Conservation (phyloP, 2,888 invertebrate genomes). For the Gastrophysa polygoni region DNA sequence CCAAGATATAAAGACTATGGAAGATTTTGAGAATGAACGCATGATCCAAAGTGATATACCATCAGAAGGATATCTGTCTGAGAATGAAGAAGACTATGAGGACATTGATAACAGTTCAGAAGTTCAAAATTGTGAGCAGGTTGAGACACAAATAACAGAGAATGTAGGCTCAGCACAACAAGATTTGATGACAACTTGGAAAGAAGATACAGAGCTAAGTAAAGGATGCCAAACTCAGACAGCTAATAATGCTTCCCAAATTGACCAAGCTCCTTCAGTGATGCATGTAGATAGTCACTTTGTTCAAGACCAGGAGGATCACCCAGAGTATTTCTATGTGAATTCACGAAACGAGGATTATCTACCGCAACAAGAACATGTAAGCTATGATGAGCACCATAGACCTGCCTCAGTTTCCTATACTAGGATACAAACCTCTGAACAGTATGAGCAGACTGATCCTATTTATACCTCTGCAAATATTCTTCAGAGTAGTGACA, state of each 20-base stretch:
- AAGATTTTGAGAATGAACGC: slow-evolving; percentile 30
- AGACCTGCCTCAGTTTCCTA: slow-evolving; percentile 22
- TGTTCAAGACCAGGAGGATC: slow-evolving; percentile 32
- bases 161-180: background rate
- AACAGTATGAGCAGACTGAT: slow-evolving; percentile 42
- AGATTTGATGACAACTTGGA: slow-evolving; percentile 34
- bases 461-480: slow-evolving; percentile 48
- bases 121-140: slow-evolving; percentile 10
- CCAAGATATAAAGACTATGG: slow-evolving; percentile 30
- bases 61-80: slow-evolving; percentile 21
- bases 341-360: slow-evolving; percentile 22
- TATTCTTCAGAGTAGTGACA: slow-evolving; percentile 47
- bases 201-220: slow-evolving; percentile 46
- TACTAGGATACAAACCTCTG: slow-evolving; percentile 25
- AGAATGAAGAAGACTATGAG: slow-evolving; percentile 24
- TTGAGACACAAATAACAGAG: slow-evolving; percentile 1
- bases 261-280: slow-evolving; percentile 23
- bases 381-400: slow-evolving; percentile 12
- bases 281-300: slow-evolving; percentile 17
- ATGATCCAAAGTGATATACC: slow-evolving; percentile 27
- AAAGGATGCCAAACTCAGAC: slow-evolving; percentile 57
- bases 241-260: slow-evolving; percentile 25
- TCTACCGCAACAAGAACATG: slow-evolving; percentile 10
- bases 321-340: slow-evolving; percentile 34
- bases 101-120: slow-evolving; percentile 26